Percentiles rank a stretch among this genome's conserved stretches.
phyloP scores from a whole-genome alignment of 2,888 invertebrate genomes.

The Pandemis cinnamomeana region DNA sequence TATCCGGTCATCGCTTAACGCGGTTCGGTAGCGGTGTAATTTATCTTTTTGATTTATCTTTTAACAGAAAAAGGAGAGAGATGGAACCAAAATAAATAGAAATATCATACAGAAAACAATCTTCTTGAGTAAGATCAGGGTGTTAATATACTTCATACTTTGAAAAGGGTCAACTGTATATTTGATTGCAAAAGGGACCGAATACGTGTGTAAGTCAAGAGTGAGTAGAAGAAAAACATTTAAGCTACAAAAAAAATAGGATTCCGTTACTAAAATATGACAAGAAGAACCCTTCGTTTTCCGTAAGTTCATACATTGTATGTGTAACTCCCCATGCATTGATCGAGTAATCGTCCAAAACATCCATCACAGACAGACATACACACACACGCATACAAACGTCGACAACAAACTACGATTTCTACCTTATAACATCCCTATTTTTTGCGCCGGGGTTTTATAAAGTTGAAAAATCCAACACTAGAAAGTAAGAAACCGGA shows the following conservation, averaged over 20 bases:
- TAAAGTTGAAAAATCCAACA: too few species aligned
- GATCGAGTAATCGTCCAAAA: too few species aligned
- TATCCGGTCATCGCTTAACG: too few species aligned
- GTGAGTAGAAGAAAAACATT: not conserved
- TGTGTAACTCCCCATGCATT: too few species aligned
- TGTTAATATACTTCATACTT: conserved; percentile 3
- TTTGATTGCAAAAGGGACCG: not conserved
- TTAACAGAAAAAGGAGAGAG: not conserved
- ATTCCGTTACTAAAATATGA: not conserved
- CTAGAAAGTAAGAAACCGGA: too few species aligned
- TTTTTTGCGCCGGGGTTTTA: too few species aligned
- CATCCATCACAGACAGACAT: too few species aligned
- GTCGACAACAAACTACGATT: too few species aligned
- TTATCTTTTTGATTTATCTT: not conserved
- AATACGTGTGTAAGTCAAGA: not conserved
- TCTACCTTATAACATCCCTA: too few species aligned
- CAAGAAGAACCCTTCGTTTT: not conserved
- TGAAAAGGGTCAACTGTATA: not conserved
- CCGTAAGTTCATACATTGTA: not conserved
- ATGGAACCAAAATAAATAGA: not conserved
- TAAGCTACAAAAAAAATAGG: too few species aligned
- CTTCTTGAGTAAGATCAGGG: not conserved
- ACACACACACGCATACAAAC: too few species aligned
- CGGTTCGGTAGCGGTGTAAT: not conserved
- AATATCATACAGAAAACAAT: not conserved